Evolutionary conservation across 2,797 vertebrate genomes (phyloP), one percentile per base, ranked within the genome.

Genomic region (Malurus leucopterus): DNA sequence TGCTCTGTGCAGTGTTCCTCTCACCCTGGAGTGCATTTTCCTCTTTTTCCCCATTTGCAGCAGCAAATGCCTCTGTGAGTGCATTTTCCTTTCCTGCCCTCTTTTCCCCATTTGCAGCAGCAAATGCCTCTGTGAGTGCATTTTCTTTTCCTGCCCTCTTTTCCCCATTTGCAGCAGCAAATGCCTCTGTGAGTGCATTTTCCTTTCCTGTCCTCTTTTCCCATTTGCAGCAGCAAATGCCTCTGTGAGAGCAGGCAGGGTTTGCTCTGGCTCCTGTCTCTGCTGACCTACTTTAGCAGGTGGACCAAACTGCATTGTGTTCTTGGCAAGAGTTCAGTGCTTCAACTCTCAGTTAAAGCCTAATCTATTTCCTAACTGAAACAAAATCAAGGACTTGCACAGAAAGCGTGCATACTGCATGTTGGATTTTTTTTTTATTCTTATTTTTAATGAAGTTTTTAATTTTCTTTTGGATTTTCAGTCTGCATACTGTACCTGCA

Each of bases 211-310:
- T 53, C 26, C 21, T 58, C 38, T 67, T 89, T 61, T 59, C 32
- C 30, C 6, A 4, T 29, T 63, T 53, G 46, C 59, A 75, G 81
- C 82, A 84, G 62, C 1, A 2, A 88, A 67, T 74, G 59, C 49
- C 76, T 77, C 67, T 78, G 29, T 75, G 54, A 50, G 49, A 78
- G 71, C 63, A 87, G 82, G n/a, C 6, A 10, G 43, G 50, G 40
- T 62, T 94, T 1, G 3, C 36, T 68, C 11, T 81, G 82, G 50
- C 0, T 3, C 41, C 40, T 59, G 34, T 84, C 75, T 91, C 7
- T 74, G 58, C 59, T 94, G 89, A 91, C 81, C 80, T 87, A 77
- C 26, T 89, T 92, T 73, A 79, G 58, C 51, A 82, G 54, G 79
- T 85, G 44, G 77, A 91, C 77, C 53, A 84, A 93, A 81, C 58